These are phyloP conservation scores for Ceyx erithaca DNA, from an alignment of 2,797 vertebrate species.

Conservation along the genomic window DNA sequence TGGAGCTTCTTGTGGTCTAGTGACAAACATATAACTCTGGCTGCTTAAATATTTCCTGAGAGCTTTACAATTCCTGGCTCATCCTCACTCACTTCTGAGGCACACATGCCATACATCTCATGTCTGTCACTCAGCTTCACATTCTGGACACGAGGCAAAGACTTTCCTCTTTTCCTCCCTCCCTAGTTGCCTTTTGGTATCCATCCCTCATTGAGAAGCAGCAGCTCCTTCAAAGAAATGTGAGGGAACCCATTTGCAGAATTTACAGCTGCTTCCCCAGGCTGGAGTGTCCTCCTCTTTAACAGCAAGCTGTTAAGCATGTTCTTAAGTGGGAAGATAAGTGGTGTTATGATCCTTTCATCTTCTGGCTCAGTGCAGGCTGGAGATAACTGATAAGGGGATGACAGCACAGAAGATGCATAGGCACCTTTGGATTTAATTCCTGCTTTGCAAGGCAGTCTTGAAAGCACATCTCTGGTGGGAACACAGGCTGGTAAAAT, in stretches of 20 bases:
- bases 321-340: conserved; percentile 62
- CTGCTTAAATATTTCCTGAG: background rate
- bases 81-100: background rate
- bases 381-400: conserved; percentile 53
- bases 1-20: background rate
- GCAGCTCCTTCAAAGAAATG: conserved; percentile 18
- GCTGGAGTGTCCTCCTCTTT: conserved; percentile 6
- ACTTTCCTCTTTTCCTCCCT: background rate
- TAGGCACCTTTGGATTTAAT: conserved; percentile 61
- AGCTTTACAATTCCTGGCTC: conserved; percentile 21
- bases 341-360: conserved; percentile 52
- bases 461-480: conserved; percentile 51
- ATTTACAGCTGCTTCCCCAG: conserved; percentile 41
- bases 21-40: background rate
- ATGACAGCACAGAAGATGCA: conserved; percentile 37
- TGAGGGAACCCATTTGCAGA: conserved; percentile 20
- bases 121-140: background rate
- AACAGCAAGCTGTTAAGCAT: conserved; percentile 37
- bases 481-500: conserved; percentile 60
- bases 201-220: background rate
- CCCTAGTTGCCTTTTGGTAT: background rate
- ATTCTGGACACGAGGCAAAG: background rate
- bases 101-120: background rate
- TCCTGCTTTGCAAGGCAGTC: conserved; percentile 45
- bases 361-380: conserved; percentile 44